phyloP scores from a whole-genome alignment of 2,888 invertebrate species.

The Mamestra brassicae region DNA sequence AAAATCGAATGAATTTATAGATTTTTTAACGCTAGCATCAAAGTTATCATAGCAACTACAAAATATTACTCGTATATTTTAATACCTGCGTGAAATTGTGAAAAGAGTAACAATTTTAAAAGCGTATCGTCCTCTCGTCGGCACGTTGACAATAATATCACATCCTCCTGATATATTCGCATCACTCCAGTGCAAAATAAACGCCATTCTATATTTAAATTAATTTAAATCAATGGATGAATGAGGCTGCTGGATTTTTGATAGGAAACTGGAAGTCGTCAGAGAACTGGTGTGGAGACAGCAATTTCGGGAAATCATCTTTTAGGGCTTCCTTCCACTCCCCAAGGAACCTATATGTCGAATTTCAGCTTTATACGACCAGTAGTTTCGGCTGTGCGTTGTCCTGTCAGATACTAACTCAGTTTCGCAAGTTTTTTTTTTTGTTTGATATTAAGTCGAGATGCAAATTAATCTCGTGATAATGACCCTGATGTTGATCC shows the following conservation, averaged over 20 bases:
- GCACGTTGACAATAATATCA: constrained; percentile 27
- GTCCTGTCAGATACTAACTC: too few species aligned
- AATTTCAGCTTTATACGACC: too few species aligned
- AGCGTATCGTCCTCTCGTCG: constrained; percentile 17
- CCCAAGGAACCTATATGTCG: too few species aligned
- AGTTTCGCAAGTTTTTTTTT: too few species aligned
- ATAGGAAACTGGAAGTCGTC: background rate
- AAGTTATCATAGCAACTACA: background rate
- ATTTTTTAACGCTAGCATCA: background rate
- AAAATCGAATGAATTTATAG: background rate
- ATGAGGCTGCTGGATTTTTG: constrained; percentile 8
- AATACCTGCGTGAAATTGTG: constrained; percentile 17
- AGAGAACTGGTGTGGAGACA: too few species aligned
- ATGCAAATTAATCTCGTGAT: too few species aligned
- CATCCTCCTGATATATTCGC: constrained; percentile 4
- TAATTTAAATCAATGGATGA: constrained; percentile 22
- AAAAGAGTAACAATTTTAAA: constrained; percentile 36
- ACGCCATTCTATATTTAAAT: constrained; percentile 25
- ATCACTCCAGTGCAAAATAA: background rate
- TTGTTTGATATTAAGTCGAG: too few species aligned
- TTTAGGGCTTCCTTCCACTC: too few species aligned
- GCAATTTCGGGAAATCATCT: too few species aligned
- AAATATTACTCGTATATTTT: constrained; percentile 16
- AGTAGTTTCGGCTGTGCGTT: too few species aligned
- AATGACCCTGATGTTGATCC: too few species aligned